Conservation (phyloP, 2,888 invertebrate species). For the Labia minor region DNA sequence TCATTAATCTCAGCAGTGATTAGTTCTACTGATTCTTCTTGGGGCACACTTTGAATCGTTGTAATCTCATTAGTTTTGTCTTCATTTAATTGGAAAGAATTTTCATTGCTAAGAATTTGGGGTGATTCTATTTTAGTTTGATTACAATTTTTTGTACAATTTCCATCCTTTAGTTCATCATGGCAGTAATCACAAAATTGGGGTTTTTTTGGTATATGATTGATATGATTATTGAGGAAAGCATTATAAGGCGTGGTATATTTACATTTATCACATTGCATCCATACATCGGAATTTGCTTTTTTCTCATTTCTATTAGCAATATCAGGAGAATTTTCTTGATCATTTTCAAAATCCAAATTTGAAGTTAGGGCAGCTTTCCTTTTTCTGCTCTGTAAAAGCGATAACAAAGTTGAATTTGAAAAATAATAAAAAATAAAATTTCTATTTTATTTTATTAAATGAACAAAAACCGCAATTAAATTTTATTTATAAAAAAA, state of each 20-base stretch:
- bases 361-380: slow-evolving; percentile 24
- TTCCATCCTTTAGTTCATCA: slow-evolving; percentile 16
- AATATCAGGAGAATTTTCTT: slow-evolving; percentile 22
- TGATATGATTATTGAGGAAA: slow-evolving; percentile 33
- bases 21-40: slow-evolving; percentile 28
- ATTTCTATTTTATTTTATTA: no score
- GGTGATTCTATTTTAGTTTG: background rate
- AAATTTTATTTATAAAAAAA: no score
- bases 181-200: slow-evolving; percentile 23
- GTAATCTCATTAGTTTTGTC: no score
- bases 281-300: slow-evolving; percentile 28
- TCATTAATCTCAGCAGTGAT: slow-evolving; percentile 28
- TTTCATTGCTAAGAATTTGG: background rate
- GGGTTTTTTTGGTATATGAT: slow-evolving; percentile 26
- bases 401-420: no score
- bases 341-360: slow-evolving; percentile 19
- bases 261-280: slow-evolving; percentile 36
- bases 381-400: slow-evolving; percentile 27
- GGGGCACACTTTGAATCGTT: background rate
- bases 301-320: slow-evolving; percentile 20
- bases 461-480: no score
- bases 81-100: background rate
- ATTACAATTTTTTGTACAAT: slow-evolving; percentile 19
- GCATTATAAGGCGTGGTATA: slow-evolving; percentile 34
- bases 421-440: no score